Evolutionary conservation across 2,888 invertebrate genomes (phyloP), one percentile per base, ranked within the genome.

Genomic region (Aleiodes testaceus): DNA sequence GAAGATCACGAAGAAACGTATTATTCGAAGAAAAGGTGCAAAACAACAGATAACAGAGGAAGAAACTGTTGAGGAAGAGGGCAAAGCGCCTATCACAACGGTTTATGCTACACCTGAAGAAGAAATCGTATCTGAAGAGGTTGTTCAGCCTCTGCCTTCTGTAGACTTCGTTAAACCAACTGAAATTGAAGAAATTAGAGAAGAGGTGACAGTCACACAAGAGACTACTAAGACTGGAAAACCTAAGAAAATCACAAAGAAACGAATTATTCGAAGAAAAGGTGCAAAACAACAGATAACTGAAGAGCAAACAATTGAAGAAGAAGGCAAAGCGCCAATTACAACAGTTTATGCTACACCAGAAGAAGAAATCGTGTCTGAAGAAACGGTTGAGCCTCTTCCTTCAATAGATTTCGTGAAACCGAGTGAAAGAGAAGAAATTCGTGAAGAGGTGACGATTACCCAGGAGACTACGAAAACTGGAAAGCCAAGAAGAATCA

Each of bases 281-380:
- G 88, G 87, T 6, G 81, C 53, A 14, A 75, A 78, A 74, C 44
- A 77, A 75, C 75, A 79, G 3, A 75, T 79, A 2, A 80, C 75
- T 7, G 80, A 83, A 70, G 76, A 88, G 42, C 74, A 85, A 1
- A 88, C 88, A 26, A 85, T 87, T 47, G 88, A 89, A 77, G 89
- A 89, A 77, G 88, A 88, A 73, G 88, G 88, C 53, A 88, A 86
- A 79, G 78, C 87, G 84, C 83, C 89, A 72, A 79, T 88, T 79
- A 82, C 87, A 66, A 76, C 87, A 3, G 85, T 88, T 75, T 81
- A 87, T 52, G 84, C 81, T 72, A 82, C 72, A 49, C 83, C 82
- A 49, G 79, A 75, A 22, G 79, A 76, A 22, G 71, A 66, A 72
- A 45, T 75, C 0, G 67, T 79, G 20, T 72, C 70, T 6, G 70